Conservation (phyloP, 2,888 invertebrate genomes). For the Drosophila dives region DNA sequence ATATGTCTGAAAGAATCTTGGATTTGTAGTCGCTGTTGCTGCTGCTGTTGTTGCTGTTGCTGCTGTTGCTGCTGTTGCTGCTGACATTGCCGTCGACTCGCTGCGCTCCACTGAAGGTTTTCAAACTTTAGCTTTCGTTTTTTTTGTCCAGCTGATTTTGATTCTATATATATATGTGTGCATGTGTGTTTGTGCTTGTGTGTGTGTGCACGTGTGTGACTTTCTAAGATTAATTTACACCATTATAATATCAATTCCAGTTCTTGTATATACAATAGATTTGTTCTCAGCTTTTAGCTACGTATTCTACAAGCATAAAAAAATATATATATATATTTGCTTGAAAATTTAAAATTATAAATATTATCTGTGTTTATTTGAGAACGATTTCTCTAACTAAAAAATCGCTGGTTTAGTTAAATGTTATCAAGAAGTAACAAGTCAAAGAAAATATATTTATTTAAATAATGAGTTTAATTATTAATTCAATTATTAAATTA, state of each 20-base stretch:
- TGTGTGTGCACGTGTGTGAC: background rate
- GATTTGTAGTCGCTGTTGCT: conserved; percentile 28
- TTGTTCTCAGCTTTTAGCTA: background rate
- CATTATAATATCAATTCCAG: background rate
- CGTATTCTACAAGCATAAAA: background rate
- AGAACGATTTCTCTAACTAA: background rate
- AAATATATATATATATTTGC: background rate
- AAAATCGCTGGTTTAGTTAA: background rate
- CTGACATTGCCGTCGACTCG: conserved; percentile 11
- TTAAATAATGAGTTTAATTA: background rate
- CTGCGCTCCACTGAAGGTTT: conserved; percentile 46
- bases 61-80: conserved; percentile 22
- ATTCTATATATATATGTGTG: conserved; percentile 27
- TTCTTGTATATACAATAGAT: background rate
- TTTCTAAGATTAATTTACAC: conserved; percentile 17
- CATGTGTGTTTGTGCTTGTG: background rate
- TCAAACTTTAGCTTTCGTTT: conserved; percentile 69
- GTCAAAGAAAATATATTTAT: background rate
- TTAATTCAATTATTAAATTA: no score
- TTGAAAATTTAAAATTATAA: background rate
- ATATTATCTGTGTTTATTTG: background rate
- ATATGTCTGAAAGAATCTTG: conserved; percentile 45
- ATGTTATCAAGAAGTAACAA: background rate
- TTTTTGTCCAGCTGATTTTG: conserved; percentile 61
- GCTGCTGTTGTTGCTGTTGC: conserved; percentile 9